Evolutionary conservation across 1,140 invertebrate genomes (phyloP).

Genomic region (Zaprionus tsacasi): DNA sequence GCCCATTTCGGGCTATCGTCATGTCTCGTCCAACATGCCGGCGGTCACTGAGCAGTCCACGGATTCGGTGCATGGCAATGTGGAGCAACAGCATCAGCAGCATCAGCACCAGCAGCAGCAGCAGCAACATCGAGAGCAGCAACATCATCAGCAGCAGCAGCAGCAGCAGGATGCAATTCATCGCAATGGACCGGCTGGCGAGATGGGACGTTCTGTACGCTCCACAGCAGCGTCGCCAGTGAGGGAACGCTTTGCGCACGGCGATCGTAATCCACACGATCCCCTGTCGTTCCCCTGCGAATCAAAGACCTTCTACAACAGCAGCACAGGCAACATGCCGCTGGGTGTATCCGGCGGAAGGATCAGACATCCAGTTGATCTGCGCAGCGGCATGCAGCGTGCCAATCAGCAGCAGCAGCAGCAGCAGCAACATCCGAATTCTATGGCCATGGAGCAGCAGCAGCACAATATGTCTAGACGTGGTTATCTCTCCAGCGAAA

Average conservation of each 20-base stretch:
- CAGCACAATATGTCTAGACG: slow-evolving; percentile 15
- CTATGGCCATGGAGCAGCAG: slow-evolving; percentile 5
- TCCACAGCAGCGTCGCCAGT: slow-evolving; percentile 1
- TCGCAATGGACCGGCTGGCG: slow-evolving; percentile 9
- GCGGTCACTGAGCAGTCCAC: slow-evolving; percentile 22
- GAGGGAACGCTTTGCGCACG: slow-evolving; percentile 40
- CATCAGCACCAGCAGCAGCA: slow-evolving; percentile 27
- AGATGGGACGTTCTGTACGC: slow-evolving; percentile 26
- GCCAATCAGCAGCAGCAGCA: slow-evolving; percentile 6
- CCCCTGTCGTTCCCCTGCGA: slow-evolving; percentile 42
- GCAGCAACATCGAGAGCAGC: slow-evolving; percentile 17
- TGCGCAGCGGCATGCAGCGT: slow-evolving; percentile 2
- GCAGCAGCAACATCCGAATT: slow-evolving; percentile 4
- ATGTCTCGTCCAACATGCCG: slow-evolving; percentile 26
- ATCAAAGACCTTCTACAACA: slow-evolving; percentile 64
- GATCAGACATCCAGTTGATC: slow-evolving; percentile 29
- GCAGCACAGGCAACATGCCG: slow-evolving; percentile 21
- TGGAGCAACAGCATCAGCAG: slow-evolving; percentile 14
- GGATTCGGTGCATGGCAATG: slow-evolving; percentile 31
- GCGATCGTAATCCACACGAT: slow-evolving; percentile 26
- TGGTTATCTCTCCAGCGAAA: slow-evolving; percentile 14
- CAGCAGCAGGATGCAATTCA: slow-evolving; percentile 15
- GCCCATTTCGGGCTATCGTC: slow-evolving; percentile 38
- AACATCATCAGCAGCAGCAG: not conserved
- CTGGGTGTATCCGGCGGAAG: slow-evolving; percentile 29